Base-by-base conservation (phyloP, 2,797 vertebrate species). In the Malurus splendens region DNA sequence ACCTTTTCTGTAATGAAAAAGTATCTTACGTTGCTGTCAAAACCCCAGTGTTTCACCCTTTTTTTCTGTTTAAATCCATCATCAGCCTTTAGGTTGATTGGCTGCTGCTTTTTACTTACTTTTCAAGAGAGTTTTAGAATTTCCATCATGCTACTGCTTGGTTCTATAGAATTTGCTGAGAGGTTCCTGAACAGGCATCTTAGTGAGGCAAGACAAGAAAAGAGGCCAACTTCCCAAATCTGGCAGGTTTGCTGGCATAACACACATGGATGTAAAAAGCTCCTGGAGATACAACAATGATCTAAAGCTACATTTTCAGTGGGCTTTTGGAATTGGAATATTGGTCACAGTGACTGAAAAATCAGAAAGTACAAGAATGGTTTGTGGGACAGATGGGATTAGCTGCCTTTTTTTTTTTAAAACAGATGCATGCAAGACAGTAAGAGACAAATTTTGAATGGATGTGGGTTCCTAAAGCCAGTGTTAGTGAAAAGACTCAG, bases 41-140 rank as follows among this genome's bases (percentile, higher is more conserved):
- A 67, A 5, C 10, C 18, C 10, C 16, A 44, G 18, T 28, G 30
- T 85, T 89, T 91, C 59, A 50, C 8, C 10, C 28, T 39, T 57
- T 65, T 6, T 47, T 65, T 75, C 36, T 47, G 25, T 87, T 81
- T 61, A 79, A 93, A 71, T 81, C 42, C 24, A 20, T 73, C 28
- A 59, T 18, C 13, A 71, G n/a, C 38, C 45, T 60, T 77, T 28
- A 36, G 17, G 25, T 36, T 79, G 59, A 48, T 7, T 62, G 41
- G 8, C 20, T 91, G 59, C 59, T 72, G 7, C 18, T 17, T 83
- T 86, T 68, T 44, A 30, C 30, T 66, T 68, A 11, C 14, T 89
- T 78, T 75, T 62, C n/a, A 52, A 36, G n/a, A 11, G 27, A 51
- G 36, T 82, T 79, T 66, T 59, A 77, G 48, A 27, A 25, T 73